A percentile compares a stretch with the other conserved stretches of the same genome.
Evolutionary conservation across 2,113 vertebrate genomes (phyloP).

Genomic region (Suricata suricatta): DNA sequence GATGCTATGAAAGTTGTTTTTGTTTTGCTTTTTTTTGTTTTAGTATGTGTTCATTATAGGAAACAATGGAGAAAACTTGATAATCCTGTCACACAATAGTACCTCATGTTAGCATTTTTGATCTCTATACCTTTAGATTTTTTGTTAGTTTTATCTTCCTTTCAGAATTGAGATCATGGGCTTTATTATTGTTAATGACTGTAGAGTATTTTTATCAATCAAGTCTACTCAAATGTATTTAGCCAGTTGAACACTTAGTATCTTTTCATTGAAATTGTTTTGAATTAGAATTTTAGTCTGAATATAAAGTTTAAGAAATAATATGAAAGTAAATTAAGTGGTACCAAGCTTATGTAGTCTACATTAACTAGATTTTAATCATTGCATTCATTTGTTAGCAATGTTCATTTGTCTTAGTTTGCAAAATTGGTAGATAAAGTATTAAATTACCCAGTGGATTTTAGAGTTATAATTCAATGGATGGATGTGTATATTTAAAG

Average conservation of each 20-base stretch:
- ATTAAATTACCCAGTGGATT: neutral
- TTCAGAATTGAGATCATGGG: neutral
- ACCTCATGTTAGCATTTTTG: neutral
- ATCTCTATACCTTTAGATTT: neutral
- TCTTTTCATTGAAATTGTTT: slow-evolving; percentile 50
- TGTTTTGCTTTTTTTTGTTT: slow-evolving; percentile 1
- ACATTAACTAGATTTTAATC: slow-evolving; percentile 23
- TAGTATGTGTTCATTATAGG: slow-evolving; percentile 4
- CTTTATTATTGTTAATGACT: slow-evolving; percentile 14
- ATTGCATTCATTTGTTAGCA: slow-evolving; percentile 34
- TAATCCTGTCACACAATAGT: neutral
- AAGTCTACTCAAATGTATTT: slow-evolving; percentile 13
- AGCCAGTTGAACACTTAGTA: neutral
- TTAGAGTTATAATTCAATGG: neutral
- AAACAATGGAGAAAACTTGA: slow-evolving; percentile 14
- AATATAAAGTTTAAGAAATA: slow-evolving; percentile 46
- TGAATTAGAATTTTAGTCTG: slow-evolving; percentile 52
- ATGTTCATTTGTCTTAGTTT: slow-evolving; percentile 15
- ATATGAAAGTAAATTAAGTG: slow-evolving; percentile 3
- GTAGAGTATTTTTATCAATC: neutral
- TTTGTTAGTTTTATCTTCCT: neutral
- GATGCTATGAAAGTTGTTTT: slow-evolving; percentile 63
- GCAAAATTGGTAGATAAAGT: slow-evolving; percentile 13
- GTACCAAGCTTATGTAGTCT: neutral
- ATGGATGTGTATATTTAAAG: slow-evolving; percentile 35